Evolutionary conservation across 2,113 vertebrate species (phyloP), one percentile per base, ranked within the genome.

Genomic region (Amphiprion ocellaris): DNA sequence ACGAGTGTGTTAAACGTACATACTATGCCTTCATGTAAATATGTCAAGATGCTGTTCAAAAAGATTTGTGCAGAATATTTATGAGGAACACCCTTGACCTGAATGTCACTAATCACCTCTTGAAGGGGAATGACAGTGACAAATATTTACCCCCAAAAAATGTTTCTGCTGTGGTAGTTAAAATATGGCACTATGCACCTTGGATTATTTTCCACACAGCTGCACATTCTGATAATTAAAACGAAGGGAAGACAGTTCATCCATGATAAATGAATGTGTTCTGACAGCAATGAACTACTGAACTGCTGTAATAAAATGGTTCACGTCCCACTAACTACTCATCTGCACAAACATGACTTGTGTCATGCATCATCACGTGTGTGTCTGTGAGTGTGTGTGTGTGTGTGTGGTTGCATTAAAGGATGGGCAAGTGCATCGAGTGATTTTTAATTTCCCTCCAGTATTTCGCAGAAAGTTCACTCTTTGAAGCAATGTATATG

Each of bases 151-250:
- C 58, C 61, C 44, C 5, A 26, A 66, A 86, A 21, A 75, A 74
- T 69, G 69, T 84, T 88, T 71, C 72, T 74, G 85, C 78, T 44
- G 52, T 77, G 81, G 75, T 64, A 68, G 65, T 83, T 66, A 79
- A 86, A 86, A 69, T 69, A 76, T 65, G 49, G 49, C 79, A 50
- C 53, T 12, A n/a, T 58, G 41, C 79, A 76, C 74, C 65, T 79
- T 53, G 50, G 63, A 83, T 75, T 75, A 82, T 87, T 84, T 80
- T 86, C 65, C 69, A 83, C 73, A 65, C 72, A 80, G 82, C 80
- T 86, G 81, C 85, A 80, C 69, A 76, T 60, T 80, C 59, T 50
- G 65, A 84, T 87, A 85, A 86, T 88, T 82, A 85, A 87, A 75
- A 65, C 8, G 1, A 49, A 49, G 44, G 24, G 23, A 69, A 77